phyloP scores from a whole-genome alignment of 2,113 vertebrate genomes.

The Eurystomus gularis region DNA sequence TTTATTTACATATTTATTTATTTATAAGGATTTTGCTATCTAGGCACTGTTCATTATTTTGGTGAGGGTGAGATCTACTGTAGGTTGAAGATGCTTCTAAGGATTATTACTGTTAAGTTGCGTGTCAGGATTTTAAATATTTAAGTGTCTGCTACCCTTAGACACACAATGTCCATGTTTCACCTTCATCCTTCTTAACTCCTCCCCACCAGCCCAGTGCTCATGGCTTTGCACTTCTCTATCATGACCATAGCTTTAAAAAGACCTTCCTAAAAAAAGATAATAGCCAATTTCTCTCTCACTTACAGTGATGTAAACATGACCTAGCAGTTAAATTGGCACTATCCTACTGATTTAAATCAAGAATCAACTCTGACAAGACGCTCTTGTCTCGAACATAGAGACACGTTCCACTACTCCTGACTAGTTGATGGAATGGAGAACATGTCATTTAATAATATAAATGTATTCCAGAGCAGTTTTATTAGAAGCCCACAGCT shows the following conservation, averaged over 20 bases:
- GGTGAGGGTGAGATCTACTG: accelerated
- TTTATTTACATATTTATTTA: neutral
- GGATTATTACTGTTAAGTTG: neutral
- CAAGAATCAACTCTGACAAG: neutral
- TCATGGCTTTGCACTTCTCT: neutral
- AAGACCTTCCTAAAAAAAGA: neutral
- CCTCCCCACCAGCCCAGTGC: accelerated
- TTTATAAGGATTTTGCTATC: neutral
- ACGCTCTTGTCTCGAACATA: neutral
- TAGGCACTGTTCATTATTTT: neutral
- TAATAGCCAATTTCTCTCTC: neutral
- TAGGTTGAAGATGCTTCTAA: neutral
- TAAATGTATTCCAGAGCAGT: neutral
- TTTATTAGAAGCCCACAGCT: neutral
- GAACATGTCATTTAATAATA: neutral
- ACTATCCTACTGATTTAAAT: neutral
- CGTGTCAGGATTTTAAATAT: neutral
- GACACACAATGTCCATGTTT: neutral
- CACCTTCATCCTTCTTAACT: neutral
- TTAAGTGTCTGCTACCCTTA: neutral
- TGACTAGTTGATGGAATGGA: accelerated
- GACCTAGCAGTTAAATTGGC: neutral
- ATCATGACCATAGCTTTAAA: neutral
- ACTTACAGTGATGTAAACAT: neutral
- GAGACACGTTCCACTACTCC: neutral